A percentile compares a stretch with the other conserved stretches of the same genome.
phyloP scores from a whole-genome alignment of 2,113 vertebrate species.

The Ptyas mucosa region DNA sequence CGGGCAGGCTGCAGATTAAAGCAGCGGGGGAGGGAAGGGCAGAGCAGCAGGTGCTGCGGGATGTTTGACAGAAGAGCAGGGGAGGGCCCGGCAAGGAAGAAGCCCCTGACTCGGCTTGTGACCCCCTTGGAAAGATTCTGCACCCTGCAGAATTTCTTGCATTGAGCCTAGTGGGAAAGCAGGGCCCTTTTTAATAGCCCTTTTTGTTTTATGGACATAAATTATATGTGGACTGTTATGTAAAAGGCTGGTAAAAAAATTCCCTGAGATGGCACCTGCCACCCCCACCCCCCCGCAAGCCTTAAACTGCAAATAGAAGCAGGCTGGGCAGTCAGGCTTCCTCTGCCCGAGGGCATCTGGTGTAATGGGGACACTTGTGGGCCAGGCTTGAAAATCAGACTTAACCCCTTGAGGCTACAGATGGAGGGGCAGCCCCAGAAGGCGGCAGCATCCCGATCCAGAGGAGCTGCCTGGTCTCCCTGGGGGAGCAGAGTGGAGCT shows the following conservation, averaged over 20 bases:
- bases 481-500: not conserved
- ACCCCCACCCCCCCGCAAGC: fast-evolving
- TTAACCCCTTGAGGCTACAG: not conserved
- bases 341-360: not conserved
- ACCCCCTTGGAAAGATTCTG: not conserved
- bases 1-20: not conserved
- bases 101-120: no score
- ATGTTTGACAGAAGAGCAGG: not conserved
- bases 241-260: not conserved
- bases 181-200: not conserved
- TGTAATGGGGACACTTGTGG: not conserved
- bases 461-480: not conserved
- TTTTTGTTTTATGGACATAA: not conserved
- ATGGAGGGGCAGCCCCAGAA: not conserved
- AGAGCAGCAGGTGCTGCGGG: not conserved
- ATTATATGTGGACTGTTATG: not conserved
- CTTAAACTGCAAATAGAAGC: not conserved
- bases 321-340: not conserved
- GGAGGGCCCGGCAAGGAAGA: not conserved
- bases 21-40: not conserved
- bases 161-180: not conserved
- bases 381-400: not conserved
- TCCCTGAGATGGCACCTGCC: not conserved
- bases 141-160: not conserved
- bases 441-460: no score